These are phyloP conservation scores for Malthinus flaveolus DNA, from an alignment of 2,888 invertebrate genomes.

Conservation along the genomic window DNA sequence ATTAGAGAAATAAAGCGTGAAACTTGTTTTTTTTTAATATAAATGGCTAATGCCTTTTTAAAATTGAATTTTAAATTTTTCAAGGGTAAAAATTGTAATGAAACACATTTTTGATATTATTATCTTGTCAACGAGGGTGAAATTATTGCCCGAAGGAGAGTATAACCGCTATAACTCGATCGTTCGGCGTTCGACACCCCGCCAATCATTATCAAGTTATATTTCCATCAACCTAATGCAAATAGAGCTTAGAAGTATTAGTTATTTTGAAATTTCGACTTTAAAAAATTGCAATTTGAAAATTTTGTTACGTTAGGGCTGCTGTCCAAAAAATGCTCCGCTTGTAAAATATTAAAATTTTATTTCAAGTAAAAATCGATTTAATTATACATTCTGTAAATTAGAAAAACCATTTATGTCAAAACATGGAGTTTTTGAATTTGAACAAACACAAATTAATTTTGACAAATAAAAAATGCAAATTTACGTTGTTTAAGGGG, in stretches of 20 bases:
- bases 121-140: slow-evolving; percentile 21
- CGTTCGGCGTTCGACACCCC: slow-evolving; percentile 45
- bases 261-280: slow-evolving; percentile 28
- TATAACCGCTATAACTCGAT: slow-evolving; percentile 42
- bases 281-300: too few relatives aligned
- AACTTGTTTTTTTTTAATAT: background rate
- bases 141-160: slow-evolving; percentile 28
- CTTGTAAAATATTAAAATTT: too few relatives aligned
- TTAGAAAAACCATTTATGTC: too few relatives aligned
- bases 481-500: too few relatives aligned
- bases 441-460: too few relatives aligned
- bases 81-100: slow-evolving; percentile 15
- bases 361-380: too few relatives aligned
- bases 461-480: too few relatives aligned
- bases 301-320: too few relatives aligned
- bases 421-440: too few relatives aligned
- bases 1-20: slow-evolving; percentile 15
- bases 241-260: slow-evolving; percentile 37
- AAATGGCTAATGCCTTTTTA: background rate
- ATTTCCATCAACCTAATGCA: slow-evolving; percentile 43
- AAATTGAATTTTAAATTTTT: slow-evolving; percentile 2
- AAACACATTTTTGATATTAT: slow-evolving; percentile 29
- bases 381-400: too few relatives aligned
- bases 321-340: too few relatives aligned
- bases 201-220: slow-evolving; percentile 46